Base-by-base conservation (phyloP, 92 coral and sea anemone species). In the Diadumene lineata region DNA sequence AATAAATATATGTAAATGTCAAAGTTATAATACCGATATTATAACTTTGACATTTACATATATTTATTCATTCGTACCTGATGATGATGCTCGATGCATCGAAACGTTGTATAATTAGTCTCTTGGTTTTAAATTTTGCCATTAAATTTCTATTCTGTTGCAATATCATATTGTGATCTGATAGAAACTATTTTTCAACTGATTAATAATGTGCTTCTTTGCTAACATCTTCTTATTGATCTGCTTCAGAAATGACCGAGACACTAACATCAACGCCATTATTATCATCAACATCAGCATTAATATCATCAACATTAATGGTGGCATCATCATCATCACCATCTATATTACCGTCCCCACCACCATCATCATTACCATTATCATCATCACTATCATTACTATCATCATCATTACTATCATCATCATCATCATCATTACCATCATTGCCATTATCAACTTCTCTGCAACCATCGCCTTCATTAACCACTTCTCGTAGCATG, bases 221-320 rank as follows among this genome's bases (percentile, higher is more conserved):
- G 8, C 50, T 72, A 57, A 55, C 77, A 16, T 53, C 64, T 72
- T 72, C 17, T 72, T 38, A 28, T 72, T 21, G 77, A 57, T 72
- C 64, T 55, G 34, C 66, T 33, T 55, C 48, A 43, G 63, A 58
- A 58, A 58, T 58, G 29, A 58, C 64, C 26, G 28, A 28, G 17
- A 4, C 24, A 38, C 23, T 64, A 31, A 38, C 50, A 38, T 27
- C 70, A 38, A 15, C 70, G 19, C 32, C 44, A 38, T 27, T 24
- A 38, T 31, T 24, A 38, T 31, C 50, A 38, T 16, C 46, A 28
- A 25, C 70, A 64, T 28, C 70, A 31, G 29, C 46, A 34, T 31
- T 24, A 23, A 10, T 27, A 30, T 64, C 70, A 38, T 18, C 25
- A 50, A 29, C 43, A 70, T 32, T 34, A 34, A 30, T 46, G 58